Base-by-base conservation (phyloP, 23 tunicate species). In the Trididemnum nubilum region DNA sequence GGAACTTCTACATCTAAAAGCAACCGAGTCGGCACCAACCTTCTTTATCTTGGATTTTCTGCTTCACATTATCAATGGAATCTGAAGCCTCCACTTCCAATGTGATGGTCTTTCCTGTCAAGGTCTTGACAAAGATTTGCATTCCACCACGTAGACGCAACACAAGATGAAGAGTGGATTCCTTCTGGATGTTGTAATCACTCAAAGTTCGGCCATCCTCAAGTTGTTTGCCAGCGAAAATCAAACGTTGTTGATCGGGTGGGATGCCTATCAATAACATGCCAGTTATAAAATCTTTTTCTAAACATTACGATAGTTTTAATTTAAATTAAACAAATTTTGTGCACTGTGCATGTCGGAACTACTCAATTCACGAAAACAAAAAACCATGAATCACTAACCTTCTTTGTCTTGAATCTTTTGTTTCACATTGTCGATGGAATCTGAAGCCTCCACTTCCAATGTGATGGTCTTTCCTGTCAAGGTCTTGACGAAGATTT, bases 381-480 rank as follows among this genome's bases (percentile, higher is more conserved):
- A 12, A 34, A 15, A 28, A 32, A 5, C 18, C 19, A 4, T 27
- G 9, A 30, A 31, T 15, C 25, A 52, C 82, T 18, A 3, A 82
- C 87, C 94, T 89, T 89, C 94, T 57, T 89, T 89, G 84, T 89
- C 97, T 76, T 91, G 97, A 79, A 91, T 91, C 80, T 91, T 91
- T 15, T 85, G 33, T 34, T 91, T 91, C 52, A 91, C 97, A 76
- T 91, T 91, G 33, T 91, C 97, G 57, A 91, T 91, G 64, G 97
- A 89, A 84, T 91, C 97, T 0, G 97, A 91, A 51, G 97, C 87
- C 71, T 91, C 97, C 23, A 91, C 97, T 75, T 91, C 97, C 51
- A 91, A 82, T 54, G 97, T 91, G 91, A 91, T 91, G 80, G 97
- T 91, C 44, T 91, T 91, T 4, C 97, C 97, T 30, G 97, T 91